Evolutionary conservation across 1,140 invertebrate species (phyloP).

Genomic region (Euglossa dilemma): DNA sequence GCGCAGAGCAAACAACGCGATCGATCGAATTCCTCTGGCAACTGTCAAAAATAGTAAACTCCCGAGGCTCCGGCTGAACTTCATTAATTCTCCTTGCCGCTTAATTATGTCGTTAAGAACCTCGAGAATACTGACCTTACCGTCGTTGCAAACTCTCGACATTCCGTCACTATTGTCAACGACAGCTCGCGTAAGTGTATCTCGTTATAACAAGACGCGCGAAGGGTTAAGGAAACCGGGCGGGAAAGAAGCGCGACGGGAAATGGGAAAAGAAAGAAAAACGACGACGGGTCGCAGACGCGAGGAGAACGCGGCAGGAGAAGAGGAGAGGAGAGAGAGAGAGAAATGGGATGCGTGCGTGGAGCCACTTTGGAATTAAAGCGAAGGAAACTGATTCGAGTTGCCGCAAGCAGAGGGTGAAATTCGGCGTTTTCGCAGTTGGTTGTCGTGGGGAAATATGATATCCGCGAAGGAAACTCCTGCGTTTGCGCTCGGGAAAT

Average conservation of each 20-base stretch:
- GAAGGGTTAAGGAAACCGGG: constrained; percentile 12
- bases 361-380: background rate
- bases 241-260: background rate
- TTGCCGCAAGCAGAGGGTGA: too few relatives aligned
- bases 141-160: constrained; percentile 21
- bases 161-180: constrained; percentile 44
- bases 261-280: background rate
- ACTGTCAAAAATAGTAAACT: constrained; percentile 6
- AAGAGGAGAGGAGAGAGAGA: too few relatives aligned
- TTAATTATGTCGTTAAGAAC: constrained; percentile 44
- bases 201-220: constrained; percentile 26
- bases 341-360: background rate
- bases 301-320: background rate
- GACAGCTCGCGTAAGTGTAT: constrained; percentile 7
- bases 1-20: background rate
- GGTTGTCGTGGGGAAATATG: background rate
- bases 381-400: background rate
- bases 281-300: background rate
- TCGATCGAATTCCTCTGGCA: background rate
- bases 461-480: background rate
- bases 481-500: too few relatives aligned
- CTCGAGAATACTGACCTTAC: constrained; percentile 39
- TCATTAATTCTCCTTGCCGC: constrained; percentile 21
- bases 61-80: background rate
- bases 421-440: background rate